These are phyloP conservation scores for Apodemia zela DNA, from an alignment of 2,888 invertebrate genomes.

Conservation along the genomic window DNA sequence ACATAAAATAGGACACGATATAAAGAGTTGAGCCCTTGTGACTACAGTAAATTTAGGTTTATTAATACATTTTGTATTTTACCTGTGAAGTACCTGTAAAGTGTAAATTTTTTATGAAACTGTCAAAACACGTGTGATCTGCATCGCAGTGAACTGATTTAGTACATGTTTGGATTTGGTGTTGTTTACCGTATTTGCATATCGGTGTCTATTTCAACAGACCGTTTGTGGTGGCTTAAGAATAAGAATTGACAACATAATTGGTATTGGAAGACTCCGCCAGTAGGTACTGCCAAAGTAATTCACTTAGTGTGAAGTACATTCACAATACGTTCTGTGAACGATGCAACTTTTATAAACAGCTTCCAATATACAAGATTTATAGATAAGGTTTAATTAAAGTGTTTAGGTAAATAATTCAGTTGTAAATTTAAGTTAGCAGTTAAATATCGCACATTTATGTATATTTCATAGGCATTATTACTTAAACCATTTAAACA, in stretches of 20 bases:
- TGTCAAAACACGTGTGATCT: constrained; percentile 41
- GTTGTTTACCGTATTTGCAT: constrained; percentile 70
- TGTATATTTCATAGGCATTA: constrained; percentile 72
- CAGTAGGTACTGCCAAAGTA: constrained; percentile 78
- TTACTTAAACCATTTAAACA: constrained; percentile 69
- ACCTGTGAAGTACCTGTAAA: constrained; percentile 79
- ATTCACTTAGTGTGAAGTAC: constrained; percentile 71
- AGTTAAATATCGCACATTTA: constrained; percentile 73
- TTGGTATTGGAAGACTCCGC: constrained; percentile 58
- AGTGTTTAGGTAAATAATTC: constrained; percentile 74
- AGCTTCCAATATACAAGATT: constrained; percentile 72
- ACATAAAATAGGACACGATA: constrained; percentile 45
- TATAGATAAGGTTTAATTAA: constrained; percentile 70
- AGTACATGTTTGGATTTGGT: constrained; percentile 50
- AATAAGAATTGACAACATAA: constrained; percentile 43
- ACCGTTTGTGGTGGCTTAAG: constrained; percentile 55
- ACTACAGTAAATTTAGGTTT: constrained; percentile 67
- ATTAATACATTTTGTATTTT: constrained; percentile 66
- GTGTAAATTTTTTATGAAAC: constrained; percentile 70
- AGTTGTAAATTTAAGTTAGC: constrained; percentile 79
- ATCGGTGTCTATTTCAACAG: constrained; percentile 64
- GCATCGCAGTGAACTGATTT: constrained; percentile 75
- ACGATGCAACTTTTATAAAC: constrained; percentile 68
- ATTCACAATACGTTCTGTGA: constrained; percentile 77
- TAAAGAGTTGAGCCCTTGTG: constrained; percentile 70